Percentiles rank a stretch among this genome's conserved stretches.
Evolutionary conservation across 2,888 invertebrate species (phyloP).

Genomic region (Phengaris arion): DNA sequence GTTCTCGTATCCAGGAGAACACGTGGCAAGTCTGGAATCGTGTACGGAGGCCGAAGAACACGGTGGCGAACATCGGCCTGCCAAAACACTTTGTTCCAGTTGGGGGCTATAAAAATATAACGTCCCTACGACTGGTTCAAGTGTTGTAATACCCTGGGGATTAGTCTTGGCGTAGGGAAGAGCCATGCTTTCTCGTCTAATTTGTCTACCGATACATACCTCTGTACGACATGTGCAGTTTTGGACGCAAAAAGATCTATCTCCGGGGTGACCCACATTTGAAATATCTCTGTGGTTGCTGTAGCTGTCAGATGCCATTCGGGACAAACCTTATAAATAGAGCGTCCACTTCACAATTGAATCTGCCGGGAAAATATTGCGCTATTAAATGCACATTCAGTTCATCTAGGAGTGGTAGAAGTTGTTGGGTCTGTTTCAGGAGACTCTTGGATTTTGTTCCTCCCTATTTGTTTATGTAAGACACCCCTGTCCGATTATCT

Average conservation of each 20-base stretch:
- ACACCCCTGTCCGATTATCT: constrained; percentile 37
- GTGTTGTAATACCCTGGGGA: constrained; percentile 35
- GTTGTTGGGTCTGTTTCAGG: constrained; percentile 29
- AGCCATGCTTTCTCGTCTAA: constrained; percentile 33
- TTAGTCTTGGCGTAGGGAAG: constrained; percentile 36
- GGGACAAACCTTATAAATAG: constrained; percentile 34
- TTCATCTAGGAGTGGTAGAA: constrained; percentile 14
- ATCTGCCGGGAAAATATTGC: constrained; percentile 40
- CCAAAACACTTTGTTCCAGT: no score
- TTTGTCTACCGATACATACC: constrained; percentile 22
- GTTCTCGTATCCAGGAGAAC: no score
- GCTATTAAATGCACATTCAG: neutral
- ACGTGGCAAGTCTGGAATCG: no score
- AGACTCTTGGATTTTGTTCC: constrained; percentile 38
- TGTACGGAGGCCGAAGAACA: no score
- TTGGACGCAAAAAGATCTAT: constrained; percentile 28
- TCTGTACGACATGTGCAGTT: constrained; percentile 28
- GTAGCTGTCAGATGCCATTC: constrained; percentile 38
- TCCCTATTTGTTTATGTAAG: constrained; percentile 41
- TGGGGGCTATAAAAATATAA: no score
- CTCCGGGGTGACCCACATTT: constrained; percentile 32
- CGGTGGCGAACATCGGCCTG: no score
- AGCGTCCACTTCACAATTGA: constrained; percentile 46
- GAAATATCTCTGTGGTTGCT: constrained; percentile 35
- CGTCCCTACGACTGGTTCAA: constrained; percentile 32